Evolutionary conservation across 2,113 vertebrate species (phyloP).

Genomic region (Accipiter cooperii): DNA sequence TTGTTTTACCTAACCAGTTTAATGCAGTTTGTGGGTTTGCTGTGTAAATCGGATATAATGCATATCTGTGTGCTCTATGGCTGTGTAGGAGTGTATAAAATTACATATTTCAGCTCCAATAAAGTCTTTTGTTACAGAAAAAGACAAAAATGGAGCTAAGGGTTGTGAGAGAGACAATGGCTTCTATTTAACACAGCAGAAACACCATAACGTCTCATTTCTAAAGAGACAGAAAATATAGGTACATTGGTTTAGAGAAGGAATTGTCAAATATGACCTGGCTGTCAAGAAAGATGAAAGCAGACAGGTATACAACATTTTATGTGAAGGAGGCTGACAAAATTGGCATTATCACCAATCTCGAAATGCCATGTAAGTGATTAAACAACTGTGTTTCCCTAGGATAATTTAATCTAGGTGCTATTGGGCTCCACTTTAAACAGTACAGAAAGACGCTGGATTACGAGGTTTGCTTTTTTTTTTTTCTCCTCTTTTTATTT

Average conservation of each 20-base stretch:
- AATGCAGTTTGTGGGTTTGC: not conserved
- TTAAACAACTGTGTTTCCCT: not conserved
- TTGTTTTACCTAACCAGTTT: not conserved
- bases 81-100: not conserved
- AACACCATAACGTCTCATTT: not conserved
- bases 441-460: not conserved
- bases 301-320: not conserved
- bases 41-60: not conserved
- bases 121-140: not conserved
- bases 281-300: not conserved
- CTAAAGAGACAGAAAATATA: not conserved
- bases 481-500: not conserved
- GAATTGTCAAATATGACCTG: not conserved
- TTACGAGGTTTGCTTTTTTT: not conserved
- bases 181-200: not conserved
- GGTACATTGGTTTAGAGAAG: not conserved
- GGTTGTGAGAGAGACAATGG: not conserved
- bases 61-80: not conserved
- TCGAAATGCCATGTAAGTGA: not conserved
- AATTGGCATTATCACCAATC: not conserved
- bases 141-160: not conserved
- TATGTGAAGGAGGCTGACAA: not conserved
- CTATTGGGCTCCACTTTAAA: not conserved
- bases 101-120: not conserved
- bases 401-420: not conserved